Percentiles rank a stretch among this genome's conserved stretches.
phyloP scores from a whole-genome alignment of 2,888 invertebrate species.

The Chydorus sphaericus region DNA sequence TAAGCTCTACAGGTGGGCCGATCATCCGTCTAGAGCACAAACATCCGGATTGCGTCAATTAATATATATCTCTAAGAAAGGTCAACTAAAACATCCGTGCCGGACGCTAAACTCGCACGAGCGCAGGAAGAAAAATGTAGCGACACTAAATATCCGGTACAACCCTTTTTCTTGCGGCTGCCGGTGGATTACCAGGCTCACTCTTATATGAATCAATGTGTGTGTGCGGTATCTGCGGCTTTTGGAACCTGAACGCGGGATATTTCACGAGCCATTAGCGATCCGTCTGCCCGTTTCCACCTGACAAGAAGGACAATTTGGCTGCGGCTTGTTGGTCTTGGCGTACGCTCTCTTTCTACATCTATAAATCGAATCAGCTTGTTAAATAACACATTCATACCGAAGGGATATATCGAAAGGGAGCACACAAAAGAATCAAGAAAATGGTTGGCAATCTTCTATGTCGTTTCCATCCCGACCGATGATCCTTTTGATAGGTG shows the following conservation, averaged over 20 bases:
- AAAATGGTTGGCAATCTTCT: background rate
- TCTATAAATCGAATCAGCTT: background rate
- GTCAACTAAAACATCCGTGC: too few relatives aligned
- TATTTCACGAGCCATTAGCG: slow-evolving; percentile 5
- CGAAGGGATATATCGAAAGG: background rate
- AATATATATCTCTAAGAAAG: too few relatives aligned
- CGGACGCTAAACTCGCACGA: too few relatives aligned
- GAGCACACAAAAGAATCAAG: background rate
- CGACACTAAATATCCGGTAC: too few relatives aligned
- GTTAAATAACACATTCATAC: background rate
- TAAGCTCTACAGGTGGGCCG: too few relatives aligned
- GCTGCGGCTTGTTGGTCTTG: background rate
- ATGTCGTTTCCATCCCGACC: background rate
- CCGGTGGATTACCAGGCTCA: too few relatives aligned
- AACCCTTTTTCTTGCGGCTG: too few relatives aligned
- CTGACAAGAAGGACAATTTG: background rate
- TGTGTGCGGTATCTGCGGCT: too few relatives aligned
- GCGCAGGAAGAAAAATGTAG: too few relatives aligned
- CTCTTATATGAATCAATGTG: too few relatives aligned
- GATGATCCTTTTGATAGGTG: background rate
- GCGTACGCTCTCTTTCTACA: background rate
- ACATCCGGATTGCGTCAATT: too few relatives aligned
- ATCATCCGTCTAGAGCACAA: too few relatives aligned
- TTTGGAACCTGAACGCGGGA: background rate
- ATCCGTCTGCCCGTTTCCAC: background rate